These are phyloP conservation scores for Sebastes wilsoni DNA, from an alignment of 2,797 vertebrate genomes.

Conservation along the genomic window DNA sequence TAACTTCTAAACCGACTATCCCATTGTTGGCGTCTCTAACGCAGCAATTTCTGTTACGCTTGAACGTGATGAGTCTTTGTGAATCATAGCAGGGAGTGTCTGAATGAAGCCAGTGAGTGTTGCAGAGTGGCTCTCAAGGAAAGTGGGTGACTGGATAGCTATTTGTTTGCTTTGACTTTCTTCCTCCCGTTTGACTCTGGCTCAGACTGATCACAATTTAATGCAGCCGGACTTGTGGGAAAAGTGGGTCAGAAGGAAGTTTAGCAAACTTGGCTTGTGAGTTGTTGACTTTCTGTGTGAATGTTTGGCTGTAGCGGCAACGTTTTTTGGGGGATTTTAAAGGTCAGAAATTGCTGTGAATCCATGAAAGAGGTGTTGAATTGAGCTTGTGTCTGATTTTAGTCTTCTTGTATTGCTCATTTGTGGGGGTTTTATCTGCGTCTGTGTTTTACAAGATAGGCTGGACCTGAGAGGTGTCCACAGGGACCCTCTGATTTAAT, in stretches of 20 bases:
- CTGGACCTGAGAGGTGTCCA: neutral
- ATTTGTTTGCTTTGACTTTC: conserved; percentile 49
- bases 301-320: conserved; percentile 10
- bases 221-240: conserved; percentile 40
- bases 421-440: neutral
- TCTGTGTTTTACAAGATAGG: neutral
- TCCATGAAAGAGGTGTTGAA: neutral
- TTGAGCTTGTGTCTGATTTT: neutral
- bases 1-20: neutral
- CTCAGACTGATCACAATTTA: conserved; percentile 53
- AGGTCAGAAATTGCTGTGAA: neutral
- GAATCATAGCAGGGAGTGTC: conserved; percentile 48
- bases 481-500: neutral
- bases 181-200: conserved; percentile 21
- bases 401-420: neutral
- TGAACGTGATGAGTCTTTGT: conserved; percentile 11
- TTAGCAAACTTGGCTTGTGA: conserved; percentile 35
- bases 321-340: neutral
- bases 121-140: conserved; percentile 17
- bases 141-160: conserved; percentile 44
- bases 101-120: conserved; percentile 25
- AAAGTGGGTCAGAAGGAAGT: conserved; percentile 74
- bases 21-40: neutral
- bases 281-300: conserved; percentile 37
- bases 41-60: neutral